phyloP scores from a whole-genome alignment of 2,888 invertebrate genomes.

The Lepidocyrtoides sp. region DNA sequence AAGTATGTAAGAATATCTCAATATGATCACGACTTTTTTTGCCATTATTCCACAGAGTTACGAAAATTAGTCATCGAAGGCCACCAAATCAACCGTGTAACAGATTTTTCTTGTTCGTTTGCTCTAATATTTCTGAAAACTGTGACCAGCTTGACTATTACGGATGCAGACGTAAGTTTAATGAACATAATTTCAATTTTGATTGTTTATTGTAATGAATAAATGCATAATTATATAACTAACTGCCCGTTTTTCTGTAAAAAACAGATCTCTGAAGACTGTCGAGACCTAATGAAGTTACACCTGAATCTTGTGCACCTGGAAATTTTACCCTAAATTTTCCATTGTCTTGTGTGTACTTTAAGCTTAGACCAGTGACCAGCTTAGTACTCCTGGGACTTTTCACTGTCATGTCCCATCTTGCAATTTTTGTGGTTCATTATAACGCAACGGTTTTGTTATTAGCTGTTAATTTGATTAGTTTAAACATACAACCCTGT shows the following conservation, averaged over 20 bases:
- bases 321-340: slow-evolving; percentile 67
- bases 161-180: slow-evolving; percentile 75
- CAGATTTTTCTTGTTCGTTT: slow-evolving; percentile 74
- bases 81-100: slow-evolving; percentile 73
- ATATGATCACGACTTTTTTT: background rate
- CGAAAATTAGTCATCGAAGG: slow-evolving; percentile 72
- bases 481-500: background rate
- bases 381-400: background rate
- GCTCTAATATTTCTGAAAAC: slow-evolving; percentile 74
- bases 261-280: slow-evolving; percentile 72
- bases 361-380: background rate
- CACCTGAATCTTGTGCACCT: slow-evolving; percentile 72
- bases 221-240: no score
- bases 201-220: no score
- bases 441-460: background rate
- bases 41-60: slow-evolving; percentile 25
- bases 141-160: slow-evolving; percentile 72
- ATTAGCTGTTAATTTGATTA: background rate
- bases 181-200: no score
- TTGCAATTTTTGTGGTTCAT: slow-evolving; percentile 5
- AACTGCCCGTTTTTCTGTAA: background rate
- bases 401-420: background rate
- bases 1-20: background rate
- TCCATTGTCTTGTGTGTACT: background rate
- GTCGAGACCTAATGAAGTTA: slow-evolving; percentile 72